Percentiles rank a stretch among this genome's conserved stretches.
Evolutionary conservation across 1,140 invertebrate species (phyloP).

Genomic region (Drosophila watanabei): DNA sequence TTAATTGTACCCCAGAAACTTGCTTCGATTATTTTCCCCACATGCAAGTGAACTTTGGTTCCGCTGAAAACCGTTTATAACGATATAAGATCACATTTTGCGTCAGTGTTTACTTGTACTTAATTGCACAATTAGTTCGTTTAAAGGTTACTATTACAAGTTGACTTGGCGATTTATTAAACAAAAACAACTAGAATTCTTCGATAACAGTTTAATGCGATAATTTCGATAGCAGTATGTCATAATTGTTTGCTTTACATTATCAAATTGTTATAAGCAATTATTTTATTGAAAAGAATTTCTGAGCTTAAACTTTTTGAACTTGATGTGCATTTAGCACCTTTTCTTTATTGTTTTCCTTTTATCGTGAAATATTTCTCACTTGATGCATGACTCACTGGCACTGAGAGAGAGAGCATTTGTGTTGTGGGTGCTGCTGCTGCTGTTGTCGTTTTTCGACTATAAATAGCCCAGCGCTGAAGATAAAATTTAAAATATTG

Average conservation of each 20-base stretch:
- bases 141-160: slow-evolving; percentile 13
- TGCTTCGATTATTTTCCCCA: neutral
- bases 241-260: too few species aligned
- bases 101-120: slow-evolving; percentile 13
- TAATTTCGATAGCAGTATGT: neutral
- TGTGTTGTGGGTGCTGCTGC: slow-evolving; percentile 39
- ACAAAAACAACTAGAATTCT: too few species aligned
- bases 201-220: neutral
- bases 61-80: slow-evolving; percentile 14
- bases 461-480: slow-evolving; percentile 65
- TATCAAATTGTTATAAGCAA: neutral
- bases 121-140: slow-evolving; percentile 14
- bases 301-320: slow-evolving; percentile 6
- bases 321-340: slow-evolving; percentile 43
- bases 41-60: slow-evolving; percentile 10
- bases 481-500: slow-evolving; percentile 69
- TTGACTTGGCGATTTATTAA: neutral
- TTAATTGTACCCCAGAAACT: slow-evolving; percentile 6
- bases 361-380: slow-evolving; percentile 47
- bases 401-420: slow-evolving; percentile 26
- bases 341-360: slow-evolving; percentile 37
- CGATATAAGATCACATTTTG: neutral
- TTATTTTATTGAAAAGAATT: neutral
- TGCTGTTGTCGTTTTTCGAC: slow-evolving; percentile 27
- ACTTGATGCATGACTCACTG: slow-evolving; percentile 44